Evolutionary conservation across 1,140 invertebrate genomes (phyloP).

Genomic region (Heliothis subflexa): DNA sequence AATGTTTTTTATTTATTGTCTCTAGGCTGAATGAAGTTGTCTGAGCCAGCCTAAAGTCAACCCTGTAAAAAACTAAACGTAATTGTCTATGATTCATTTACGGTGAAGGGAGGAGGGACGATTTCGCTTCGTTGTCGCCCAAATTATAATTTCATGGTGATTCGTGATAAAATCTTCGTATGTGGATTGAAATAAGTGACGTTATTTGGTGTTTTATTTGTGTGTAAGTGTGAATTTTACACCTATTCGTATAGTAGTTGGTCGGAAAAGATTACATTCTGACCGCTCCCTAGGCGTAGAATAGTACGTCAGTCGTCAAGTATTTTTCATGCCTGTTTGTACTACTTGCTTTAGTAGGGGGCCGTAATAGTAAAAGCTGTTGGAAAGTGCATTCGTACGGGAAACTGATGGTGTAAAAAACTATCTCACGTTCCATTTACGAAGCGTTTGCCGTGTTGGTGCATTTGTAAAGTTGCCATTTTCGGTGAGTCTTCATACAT

Average conservation of each 20-base stretch:
- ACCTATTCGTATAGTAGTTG: slow-evolving; percentile 57
- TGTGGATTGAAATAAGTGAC: slow-evolving; percentile 74
- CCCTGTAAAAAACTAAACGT: slow-evolving; percentile 18
- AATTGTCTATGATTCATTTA: slow-evolving; percentile 77
- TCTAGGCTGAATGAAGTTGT: slow-evolving; percentile 21
- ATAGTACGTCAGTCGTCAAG: slow-evolving; percentile 80
- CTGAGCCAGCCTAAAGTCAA: slow-evolving; percentile 32
- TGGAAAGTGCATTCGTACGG: slow-evolving; percentile 84
- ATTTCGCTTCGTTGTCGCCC: slow-evolving; percentile 84
- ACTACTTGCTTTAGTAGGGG: slow-evolving; percentile 81
- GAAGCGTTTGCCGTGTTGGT: slow-evolving; percentile 66
- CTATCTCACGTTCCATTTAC: slow-evolving; percentile 81
- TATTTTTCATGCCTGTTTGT: slow-evolving; percentile 85
- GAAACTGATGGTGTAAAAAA: slow-evolving; percentile 81
- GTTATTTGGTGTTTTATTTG: slow-evolving; percentile 65
- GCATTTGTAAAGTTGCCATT: slow-evolving; percentile 78
- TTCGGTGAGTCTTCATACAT: slow-evolving; percentile 73
- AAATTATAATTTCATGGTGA: slow-evolving; percentile 73
- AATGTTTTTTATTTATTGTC: background rate
- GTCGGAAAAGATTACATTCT: slow-evolving; percentile 71
- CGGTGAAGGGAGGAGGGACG: slow-evolving; percentile 83
- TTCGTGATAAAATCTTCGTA: slow-evolving; percentile 69
- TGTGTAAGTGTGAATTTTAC: slow-evolving; percentile 63
- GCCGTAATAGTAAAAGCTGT: slow-evolving; percentile 85
- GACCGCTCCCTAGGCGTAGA: slow-evolving; percentile 83